These are phyloP conservation scores for Semaprochilodus insignis DNA, from an alignment of 2,797 vertebrate genomes.

Conservation along the genomic window DNA sequence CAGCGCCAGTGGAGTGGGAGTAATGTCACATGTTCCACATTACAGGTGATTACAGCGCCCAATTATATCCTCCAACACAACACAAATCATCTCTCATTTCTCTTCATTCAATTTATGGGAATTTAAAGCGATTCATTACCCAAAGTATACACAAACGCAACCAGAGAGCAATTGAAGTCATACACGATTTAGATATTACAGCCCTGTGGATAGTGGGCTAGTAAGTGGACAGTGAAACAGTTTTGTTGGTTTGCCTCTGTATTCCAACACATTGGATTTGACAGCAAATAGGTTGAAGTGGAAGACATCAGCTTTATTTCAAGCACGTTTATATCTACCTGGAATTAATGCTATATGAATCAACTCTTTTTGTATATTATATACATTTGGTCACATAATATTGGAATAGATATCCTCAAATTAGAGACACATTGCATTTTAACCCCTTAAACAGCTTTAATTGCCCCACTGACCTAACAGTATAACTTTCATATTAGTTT, in stretches of 20 bases:
- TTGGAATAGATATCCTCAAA: too few relatives aligned
- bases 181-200: background rate
- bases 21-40: slow-evolving; percentile 70
- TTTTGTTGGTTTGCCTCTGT: background rate
- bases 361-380: too few relatives aligned
- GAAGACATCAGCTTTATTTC: too few relatives aligned
- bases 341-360: too few relatives aligned
- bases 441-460: background rate
- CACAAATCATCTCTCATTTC: slow-evolving; percentile 32
- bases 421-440: too few relatives aligned
- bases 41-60: slow-evolving; percentile 74
- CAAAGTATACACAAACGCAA: slow-evolving; percentile 10
- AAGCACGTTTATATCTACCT: too few relatives aligned
- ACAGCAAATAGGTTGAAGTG: too few relatives aligned
- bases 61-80: slow-evolving; percentile 62
- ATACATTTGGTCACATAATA: too few relatives aligned
- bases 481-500: background rate
- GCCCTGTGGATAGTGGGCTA: background rate
- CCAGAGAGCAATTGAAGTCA: slow-evolving; percentile 14
- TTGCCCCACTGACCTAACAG: background rate
- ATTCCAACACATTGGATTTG: background rate
- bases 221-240: background rate
- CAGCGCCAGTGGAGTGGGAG: slow-evolving; percentile 70
- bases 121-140: slow-evolving; percentile 18
- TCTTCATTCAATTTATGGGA: slow-evolving; percentile 10